Evolutionary conservation across 2,113 vertebrate genomes (phyloP).

Genomic region (Strix aluco): DNA sequence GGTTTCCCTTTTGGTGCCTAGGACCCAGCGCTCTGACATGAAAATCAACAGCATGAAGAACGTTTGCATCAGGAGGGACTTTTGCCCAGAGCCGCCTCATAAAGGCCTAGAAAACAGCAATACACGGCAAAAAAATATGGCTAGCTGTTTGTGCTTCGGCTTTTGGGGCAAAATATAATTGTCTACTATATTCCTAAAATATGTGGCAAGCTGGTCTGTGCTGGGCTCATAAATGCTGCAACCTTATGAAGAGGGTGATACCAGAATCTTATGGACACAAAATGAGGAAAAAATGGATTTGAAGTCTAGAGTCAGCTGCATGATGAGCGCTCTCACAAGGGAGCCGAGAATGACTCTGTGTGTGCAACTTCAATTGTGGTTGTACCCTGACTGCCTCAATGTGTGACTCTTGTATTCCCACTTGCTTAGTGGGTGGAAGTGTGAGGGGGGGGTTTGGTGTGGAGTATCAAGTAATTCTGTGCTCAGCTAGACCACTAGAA

Average conservation of each 20-base stretch:
- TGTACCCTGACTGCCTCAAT: neutral
- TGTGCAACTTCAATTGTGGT: neutral
- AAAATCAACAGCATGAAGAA: neutral
- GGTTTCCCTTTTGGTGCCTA: neutral
- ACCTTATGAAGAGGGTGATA: neutral
- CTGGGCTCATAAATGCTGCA: neutral
- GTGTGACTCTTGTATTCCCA: neutral
- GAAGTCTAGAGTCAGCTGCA: neutral
- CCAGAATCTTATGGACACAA: neutral
- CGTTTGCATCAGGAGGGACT: neutral
- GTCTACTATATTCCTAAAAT: neutral
- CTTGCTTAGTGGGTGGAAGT: neutral
- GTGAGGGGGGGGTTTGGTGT: neutral
- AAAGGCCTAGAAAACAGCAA: neutral
- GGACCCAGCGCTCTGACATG: neutral
- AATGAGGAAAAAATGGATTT: neutral
- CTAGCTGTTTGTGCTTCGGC: neutral
- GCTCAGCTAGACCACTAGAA: slow-evolving; percentile 28
- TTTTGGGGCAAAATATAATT: neutral
- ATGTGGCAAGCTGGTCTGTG: neutral
- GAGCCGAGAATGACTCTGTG: neutral
- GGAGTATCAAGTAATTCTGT: neutral
- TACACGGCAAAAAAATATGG: neutral
- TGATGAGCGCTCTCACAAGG: neutral
- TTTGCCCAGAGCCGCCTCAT: neutral